A percentile compares a stretch with the other conserved stretches of the same genome.
These are phyloP conservation scores for Octopus bimaculoides DNA, from an alignment of 1,140 invertebrate species.

Conservation along the genomic window DNA sequence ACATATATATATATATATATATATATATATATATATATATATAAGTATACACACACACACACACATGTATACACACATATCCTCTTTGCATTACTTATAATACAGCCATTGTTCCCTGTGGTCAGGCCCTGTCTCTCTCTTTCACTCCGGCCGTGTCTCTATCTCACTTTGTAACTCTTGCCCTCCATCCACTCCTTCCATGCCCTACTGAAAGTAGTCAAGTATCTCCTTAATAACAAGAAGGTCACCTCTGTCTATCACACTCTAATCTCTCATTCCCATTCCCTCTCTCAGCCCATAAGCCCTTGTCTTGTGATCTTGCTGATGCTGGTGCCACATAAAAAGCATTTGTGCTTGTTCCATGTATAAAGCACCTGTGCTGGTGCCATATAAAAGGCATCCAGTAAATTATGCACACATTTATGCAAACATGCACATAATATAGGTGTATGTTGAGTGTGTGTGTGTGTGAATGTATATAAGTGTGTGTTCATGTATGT, in stretches of 20 bases:
- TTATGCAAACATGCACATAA: too few relatives aligned
- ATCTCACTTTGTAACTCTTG: background rate
- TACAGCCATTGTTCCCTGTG: background rate
- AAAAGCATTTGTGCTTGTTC: too few relatives aligned
- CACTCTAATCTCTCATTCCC: too few relatives aligned
- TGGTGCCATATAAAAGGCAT: too few relatives aligned
- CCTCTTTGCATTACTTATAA: background rate
- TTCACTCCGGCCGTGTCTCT: background rate
- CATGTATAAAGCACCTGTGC: too few relatives aligned
- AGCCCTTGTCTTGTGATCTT: too few relatives aligned
- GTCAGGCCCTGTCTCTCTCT: background rate
- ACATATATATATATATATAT: background rate
- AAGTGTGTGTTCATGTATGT: too few relatives aligned
- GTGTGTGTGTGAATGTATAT: too few relatives aligned
- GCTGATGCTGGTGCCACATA: too few relatives aligned
- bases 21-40: background rate
- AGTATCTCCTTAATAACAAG: background rate
- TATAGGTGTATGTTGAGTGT: too few relatives aligned
- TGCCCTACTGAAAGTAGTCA: background rate
- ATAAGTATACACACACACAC: background rate
- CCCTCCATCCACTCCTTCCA: background rate
- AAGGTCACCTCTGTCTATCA: background rate
- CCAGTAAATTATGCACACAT: too few relatives aligned
- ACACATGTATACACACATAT: background rate
- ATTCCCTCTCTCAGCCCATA: too few relatives aligned